A percentile compares a stretch with the other conserved stretches of the same genome.
Conservation (phyloP, 2,113 vertebrate species). For the Fulmarus glacialis region DNA sequence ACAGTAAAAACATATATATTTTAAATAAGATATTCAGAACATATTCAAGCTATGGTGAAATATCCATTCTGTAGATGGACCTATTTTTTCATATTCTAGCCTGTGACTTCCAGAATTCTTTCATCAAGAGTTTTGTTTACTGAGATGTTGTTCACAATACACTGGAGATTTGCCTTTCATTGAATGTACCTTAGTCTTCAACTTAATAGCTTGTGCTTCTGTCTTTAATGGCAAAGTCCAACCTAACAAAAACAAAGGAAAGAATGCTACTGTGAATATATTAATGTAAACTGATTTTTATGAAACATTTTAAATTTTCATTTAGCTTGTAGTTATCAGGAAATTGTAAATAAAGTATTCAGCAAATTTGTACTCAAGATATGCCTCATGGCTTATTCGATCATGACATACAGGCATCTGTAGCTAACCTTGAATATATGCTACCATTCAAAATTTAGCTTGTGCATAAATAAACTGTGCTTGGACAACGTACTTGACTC, state of each 20-base stretch:
- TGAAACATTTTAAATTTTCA: neutral
- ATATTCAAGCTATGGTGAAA: neutral
- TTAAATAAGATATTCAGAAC: neutral
- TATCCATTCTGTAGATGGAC: neutral
- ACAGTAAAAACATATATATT: neutral
- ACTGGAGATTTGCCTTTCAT: neutral
- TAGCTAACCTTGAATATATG: neutral
- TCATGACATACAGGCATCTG: neutral
- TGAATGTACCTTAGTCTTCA: neutral
- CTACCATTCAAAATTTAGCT: neutral
- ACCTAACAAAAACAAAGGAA: neutral
- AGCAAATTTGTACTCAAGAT: neutral
- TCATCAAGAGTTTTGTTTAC: constrained; percentile 14
- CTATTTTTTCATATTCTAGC: neutral
- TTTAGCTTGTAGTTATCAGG: neutral
- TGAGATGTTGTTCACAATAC: neutral
- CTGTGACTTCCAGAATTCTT: neutral
- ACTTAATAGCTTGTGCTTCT: neutral
- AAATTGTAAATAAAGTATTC: neutral
- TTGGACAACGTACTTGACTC: neutral
- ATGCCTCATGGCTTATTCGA: neutral
- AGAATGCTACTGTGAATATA: neutral
- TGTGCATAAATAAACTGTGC: neutral
- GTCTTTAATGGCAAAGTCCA: neutral
- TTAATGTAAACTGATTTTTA: neutral